Evolutionary conservation across 2,888 invertebrate genomes (phyloP), one percentile per base, ranked within the genome.

Genomic region (Allygus modestus): DNA sequence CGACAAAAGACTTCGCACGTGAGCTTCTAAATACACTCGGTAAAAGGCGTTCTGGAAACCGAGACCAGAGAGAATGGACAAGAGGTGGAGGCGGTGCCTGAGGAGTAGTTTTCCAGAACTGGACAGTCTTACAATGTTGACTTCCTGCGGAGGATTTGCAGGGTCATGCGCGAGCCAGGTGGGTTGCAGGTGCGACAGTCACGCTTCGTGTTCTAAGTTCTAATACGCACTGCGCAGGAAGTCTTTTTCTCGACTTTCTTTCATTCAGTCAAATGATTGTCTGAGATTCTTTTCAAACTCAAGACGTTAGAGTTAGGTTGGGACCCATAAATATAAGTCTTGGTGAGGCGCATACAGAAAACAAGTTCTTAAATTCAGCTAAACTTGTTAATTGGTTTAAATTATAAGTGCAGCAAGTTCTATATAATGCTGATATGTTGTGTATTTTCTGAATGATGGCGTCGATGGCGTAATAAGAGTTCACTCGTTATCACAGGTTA

Each of bases 81-180:
- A 51, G 23, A 54, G 46, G 54, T 23, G 69, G 20, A 73, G 73
- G 43, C 41, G 43, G 73, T 73, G 12, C 20, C 26, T 31, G 28
- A 54, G 79, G 54, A 58, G 79, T 58, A 33, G 58, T 23, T 79
- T 79, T 58, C 51, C 28, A 58, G 79, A 79, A 79, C 58, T 79
- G 79, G 79, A 58, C 58, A 79, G 26, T 46, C 51, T 46, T 43
- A 46, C 46, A 51, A 28, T 51, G 75, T 46, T 43, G 75, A 46
- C 75, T 77, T 77, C 75, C 75, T 37, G 37, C n/a, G 37, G 75
- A 37, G 75, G 46, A 51, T 77, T 77, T 77, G 75, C 75, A 77
- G 26, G 75, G 46, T 77, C 75, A 77, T 77, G 75, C 75, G 75
- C 46, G 75, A 7, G 51, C 75, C 75, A 77, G 75, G 75, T 77